phyloP scores from a whole-genome alignment of 2,797 vertebrate species.

The Channallabes apus region DNA sequence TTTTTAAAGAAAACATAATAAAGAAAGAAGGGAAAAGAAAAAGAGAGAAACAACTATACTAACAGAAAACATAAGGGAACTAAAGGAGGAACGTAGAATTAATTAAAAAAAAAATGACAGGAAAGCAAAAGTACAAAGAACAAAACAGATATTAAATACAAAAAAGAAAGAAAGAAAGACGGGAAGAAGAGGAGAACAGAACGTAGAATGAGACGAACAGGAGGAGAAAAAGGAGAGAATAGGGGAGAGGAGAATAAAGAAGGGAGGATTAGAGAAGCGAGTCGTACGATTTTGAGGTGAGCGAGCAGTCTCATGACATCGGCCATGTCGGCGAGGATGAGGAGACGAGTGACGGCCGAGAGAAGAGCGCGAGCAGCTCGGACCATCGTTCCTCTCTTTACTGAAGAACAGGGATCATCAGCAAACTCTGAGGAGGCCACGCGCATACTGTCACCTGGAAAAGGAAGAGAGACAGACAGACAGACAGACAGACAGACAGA shows the following conservation, averaged over 20 bases:
- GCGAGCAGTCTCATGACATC: constrained; percentile 97
- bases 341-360: constrained; percentile 92
- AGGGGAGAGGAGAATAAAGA: not conserved
- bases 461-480: not conserved
- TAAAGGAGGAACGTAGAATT: not conserved
- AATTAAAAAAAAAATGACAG: not conserved
- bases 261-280: constrained; percentile 7
- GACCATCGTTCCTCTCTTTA: constrained; percentile 98
- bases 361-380: constrained; percentile 91
- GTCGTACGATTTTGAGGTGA: constrained; percentile 94
- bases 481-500: not conserved
- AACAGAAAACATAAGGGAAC: not conserved
- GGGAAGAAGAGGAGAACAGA: not conserved
- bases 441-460: constrained; percentile 91
- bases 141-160: no score
- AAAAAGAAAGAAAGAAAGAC: not conserved
- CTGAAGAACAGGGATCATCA: constrained; percentile 94
- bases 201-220: not conserved
- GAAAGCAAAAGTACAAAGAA: not conserved
- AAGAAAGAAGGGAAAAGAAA: not conserved
- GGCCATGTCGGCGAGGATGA: constrained; percentile 98
- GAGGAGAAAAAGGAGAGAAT: no score
- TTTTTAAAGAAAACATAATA: not conserved
- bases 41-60: not conserved
- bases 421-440: constrained; percentile 95